Evolutionary conservation across 2,888 invertebrate species (phyloP).

Genomic region (Eupeodes latifasciatus): DNA sequence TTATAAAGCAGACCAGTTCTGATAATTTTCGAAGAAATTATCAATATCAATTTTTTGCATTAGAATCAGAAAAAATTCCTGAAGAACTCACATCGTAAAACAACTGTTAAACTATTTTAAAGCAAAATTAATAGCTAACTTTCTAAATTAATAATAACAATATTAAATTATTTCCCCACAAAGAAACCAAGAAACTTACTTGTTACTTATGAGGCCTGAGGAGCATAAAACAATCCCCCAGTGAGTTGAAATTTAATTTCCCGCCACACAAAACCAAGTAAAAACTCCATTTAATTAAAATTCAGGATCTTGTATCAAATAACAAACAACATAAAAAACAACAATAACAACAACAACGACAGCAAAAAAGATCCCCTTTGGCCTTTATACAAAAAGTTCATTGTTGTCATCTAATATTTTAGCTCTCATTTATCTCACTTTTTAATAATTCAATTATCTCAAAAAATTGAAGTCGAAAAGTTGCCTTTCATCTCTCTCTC

Average conservation of each 20-base stretch:
- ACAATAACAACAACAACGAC: background rate
- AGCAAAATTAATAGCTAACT: too few relatives aligned
- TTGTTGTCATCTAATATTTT: conserved; percentile 8
- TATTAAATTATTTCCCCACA: too few relatives aligned
- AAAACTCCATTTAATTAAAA: conserved; percentile 13
- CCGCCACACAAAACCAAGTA: background rate
- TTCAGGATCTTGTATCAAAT: background rate
- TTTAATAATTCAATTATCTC: conserved; percentile 41
- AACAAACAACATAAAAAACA: background rate
- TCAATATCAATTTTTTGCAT: too few relatives aligned
- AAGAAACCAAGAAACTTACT: background rate
- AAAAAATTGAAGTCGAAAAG: background rate
- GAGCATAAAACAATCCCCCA: background rate
- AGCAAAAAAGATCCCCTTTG: background rate
- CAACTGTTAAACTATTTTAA: too few relatives aligned
- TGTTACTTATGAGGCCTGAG: background rate
- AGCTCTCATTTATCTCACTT: background rate
- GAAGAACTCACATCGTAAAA: too few relatives aligned
- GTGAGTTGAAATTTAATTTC: background rate
- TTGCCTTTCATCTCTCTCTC: conserved; percentile 15
- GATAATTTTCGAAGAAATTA: too few relatives aligned
- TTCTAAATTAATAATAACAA: too few relatives aligned
- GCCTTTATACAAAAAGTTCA: conserved; percentile 3
- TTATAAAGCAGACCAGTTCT: too few relatives aligned
- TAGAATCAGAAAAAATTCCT: too few relatives aligned